Evolutionary conservation across 2,888 invertebrate species (phyloP), one percentile per base, ranked within the genome.

Genomic region (Cordilura impudica): DNA sequence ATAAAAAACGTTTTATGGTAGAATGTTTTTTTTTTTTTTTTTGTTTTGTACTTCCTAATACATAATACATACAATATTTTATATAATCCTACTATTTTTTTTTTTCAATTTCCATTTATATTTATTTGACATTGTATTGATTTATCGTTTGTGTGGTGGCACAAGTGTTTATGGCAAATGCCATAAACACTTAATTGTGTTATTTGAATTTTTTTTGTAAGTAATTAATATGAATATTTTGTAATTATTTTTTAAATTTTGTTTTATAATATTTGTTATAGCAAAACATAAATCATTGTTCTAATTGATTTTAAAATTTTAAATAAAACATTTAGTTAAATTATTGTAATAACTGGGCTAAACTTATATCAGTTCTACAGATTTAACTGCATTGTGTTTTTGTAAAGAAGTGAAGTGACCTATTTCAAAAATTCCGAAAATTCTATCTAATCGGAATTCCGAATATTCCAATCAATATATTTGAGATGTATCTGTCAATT

Each of bases 71-170:
- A 19, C n/a, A n/a, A n/a, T 10, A 0, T 21, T 47, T 21, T 10
- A 4, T 21, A 12, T 23, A 0, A n/a, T n/a, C n/a, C n/a, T n/a
- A n/a, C n/a, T 21, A n/a, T 26, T 23, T 51, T 14, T 26, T 51
- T 4, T 8, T 51, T 16, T 53, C n/a, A 14, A 53, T 71, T 71
- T 45, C 29, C 43, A 29, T 61, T 61, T 51, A 72, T 58, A 56
- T 76, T 58, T 60, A 66, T 71, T 60, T 71, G 76, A 61, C 71
- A 72, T 56, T 72, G 45, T 56, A 65, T 73, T 78, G 78, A 73
- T 78, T 78, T 78, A 78, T 78, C 53, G 63, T 65, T 54, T 61
- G 14, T 60, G 5, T 63, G 35, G 35, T 60, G 29, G 53, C 47
- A 61, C 70, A 67, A 67, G 61, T 63, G 72, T 63, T 78, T 78